These are phyloP conservation scores for Dicycla oo DNA, from an alignment of 2,888 invertebrate species.

Conservation along the genomic window DNA sequence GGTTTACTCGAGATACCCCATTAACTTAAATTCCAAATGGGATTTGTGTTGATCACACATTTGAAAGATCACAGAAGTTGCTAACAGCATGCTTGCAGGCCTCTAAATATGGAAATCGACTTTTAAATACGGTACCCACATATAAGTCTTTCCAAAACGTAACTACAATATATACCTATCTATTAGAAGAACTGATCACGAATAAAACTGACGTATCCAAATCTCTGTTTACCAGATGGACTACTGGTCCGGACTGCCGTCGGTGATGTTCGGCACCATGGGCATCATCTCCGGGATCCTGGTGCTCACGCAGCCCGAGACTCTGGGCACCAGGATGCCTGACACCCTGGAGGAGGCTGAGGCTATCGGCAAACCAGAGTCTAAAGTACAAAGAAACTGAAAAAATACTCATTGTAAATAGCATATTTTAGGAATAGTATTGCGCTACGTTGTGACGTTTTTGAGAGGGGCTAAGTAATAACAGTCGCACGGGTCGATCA, in stretches of 20 bases:
- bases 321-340: conserved; percentile 90
- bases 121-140: too few relatives aligned
- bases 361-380: conserved; percentile 74
- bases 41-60: background rate
- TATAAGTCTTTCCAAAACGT: too few relatives aligned
- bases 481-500: too few relatives aligned
- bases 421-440: conserved; percentile 7
- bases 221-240: conserved; percentile 70
- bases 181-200: background rate
- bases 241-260: conserved; percentile 85
- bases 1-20: background rate
- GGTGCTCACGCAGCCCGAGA: conserved; percentile 91
- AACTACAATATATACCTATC: too few relatives aligned
- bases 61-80: background rate
- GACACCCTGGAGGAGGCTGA: conserved; percentile 91
- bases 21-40: background rate
- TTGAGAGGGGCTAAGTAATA: too few relatives aligned
- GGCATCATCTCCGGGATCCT: conserved; percentile 89
- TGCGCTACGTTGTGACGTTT: background rate
- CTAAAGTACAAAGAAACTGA: conserved; percentile 50
- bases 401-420: conserved; percentile 17
- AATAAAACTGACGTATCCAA: background rate
- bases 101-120: background rate
- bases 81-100: too few relatives aligned
- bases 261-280: conserved; percentile 89